These are phyloP conservation scores for Scytalopus superciliaris DNA, from an alignment of 2,113 vertebrate genomes.

Conservation along the genomic window DNA sequence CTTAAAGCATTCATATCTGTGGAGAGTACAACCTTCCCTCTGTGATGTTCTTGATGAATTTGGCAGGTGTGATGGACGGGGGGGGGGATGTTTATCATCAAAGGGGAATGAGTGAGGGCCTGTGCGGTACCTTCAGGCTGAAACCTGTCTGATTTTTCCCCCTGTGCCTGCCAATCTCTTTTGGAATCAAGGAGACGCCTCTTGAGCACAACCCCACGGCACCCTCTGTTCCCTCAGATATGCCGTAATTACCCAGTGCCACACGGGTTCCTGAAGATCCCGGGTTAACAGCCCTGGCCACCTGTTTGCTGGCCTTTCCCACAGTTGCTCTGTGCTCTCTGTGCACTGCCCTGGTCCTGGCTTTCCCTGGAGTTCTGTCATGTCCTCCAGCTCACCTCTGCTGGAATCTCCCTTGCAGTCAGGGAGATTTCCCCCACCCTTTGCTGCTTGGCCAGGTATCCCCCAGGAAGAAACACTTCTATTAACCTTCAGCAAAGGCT, in stretches of 20 bases:
- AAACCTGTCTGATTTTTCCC: constrained; percentile 68
- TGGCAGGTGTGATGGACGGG: constrained; percentile 35
- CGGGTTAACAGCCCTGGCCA: not conserved
- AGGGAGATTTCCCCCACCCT: not conserved
- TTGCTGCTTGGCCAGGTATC: not conserved
- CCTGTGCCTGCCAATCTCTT: constrained; percentile 61
- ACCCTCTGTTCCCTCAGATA: constrained; percentile 34
- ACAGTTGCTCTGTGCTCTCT: not conserved
- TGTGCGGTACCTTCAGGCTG: constrained; percentile 66
- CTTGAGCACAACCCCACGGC: constrained; percentile 51
- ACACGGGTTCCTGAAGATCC: not conserved
- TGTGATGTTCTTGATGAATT: constrained; percentile 66
- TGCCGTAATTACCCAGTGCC: not conserved
- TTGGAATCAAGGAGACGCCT: constrained; percentile 67
- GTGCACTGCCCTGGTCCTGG: not conserved
- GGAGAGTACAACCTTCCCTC: constrained; percentile 12
- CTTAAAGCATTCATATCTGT: constrained; percentile 21
- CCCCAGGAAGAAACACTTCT: not conserved
- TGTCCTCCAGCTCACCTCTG: not conserved
- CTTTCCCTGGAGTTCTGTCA: not conserved
- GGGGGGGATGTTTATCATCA: constrained; percentile 56
- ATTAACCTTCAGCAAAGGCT: not conserved
- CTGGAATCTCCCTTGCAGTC: not conserved
- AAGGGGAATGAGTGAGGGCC: constrained; percentile 66
- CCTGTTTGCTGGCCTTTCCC: not conserved